Base-by-base conservation (phyloP, 2,888 invertebrate genomes). In the Yponomeuta malinellus region DNA sequence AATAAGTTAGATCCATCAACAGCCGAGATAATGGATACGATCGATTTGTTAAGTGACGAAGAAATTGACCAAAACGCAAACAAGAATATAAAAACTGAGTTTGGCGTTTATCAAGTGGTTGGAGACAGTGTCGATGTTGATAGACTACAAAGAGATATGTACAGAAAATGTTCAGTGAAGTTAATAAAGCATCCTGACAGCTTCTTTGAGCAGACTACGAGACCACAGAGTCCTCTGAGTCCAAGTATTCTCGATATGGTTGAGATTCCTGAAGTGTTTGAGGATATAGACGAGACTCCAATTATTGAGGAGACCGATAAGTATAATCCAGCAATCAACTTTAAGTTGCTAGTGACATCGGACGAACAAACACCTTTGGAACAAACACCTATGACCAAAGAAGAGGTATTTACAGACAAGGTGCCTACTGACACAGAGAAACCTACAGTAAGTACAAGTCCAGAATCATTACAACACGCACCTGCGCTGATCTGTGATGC, bases 41-140 rank as follows among this genome's bases (percentile, higher is more conserved):
- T 92, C 63, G 79, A 87, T 77, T 81, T 92, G 72, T 77, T 90
- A 10, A 91, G 90, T 73, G 91, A 91, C 66, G 90, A 91, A 8
- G 91, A 91, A 73, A 85, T 86, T 12, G 80, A 79, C 9, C 23
- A 63, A 23, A 12, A 23, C 43, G 43, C 65, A 48, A 23, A 4
- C 6, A 10, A 9, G 2, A 48, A 37, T 23, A 83, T 84, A 71
- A 76, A 76, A 69, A 90, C 89, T 1, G 83, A 89, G 76, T 87
- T 79, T 76, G 90, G 89, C n/a, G 79, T 77, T 63, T 86, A 78
- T 75, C 79, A 78, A 69, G 74, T 85, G 23, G 73, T 75, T 63
- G 65, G 71, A 2, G 74, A 83, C 48, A 74, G 74, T 70, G 74
- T 77, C 48, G 66, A 76, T 63, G 78, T 83, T 71, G 72, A 72